Evolutionary conservation across 2,888 invertebrate genomes (phyloP), one percentile per base, ranked within the genome.

Genomic region (Teleiodes luculella): DNA sequence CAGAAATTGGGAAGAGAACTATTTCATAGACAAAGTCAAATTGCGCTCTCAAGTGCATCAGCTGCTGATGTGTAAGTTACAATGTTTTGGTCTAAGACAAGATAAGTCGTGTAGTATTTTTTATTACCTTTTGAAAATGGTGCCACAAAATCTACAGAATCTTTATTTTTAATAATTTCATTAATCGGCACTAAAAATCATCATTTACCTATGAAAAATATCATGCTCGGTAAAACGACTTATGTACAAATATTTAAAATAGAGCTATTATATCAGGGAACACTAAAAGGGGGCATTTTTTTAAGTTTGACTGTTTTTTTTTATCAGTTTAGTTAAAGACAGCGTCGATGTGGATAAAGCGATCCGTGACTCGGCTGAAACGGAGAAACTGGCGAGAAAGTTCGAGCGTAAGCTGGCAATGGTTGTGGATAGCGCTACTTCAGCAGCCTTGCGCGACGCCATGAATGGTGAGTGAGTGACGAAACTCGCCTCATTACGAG

Each of bases 381-480:
- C 84, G 0, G 69, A 69, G 1, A 79, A 85, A 1, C 75, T 88
- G n/a, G 72, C 77, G 36, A 83, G 80, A 57, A 86, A 86, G 63
- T 83, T 88, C 50, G 86, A 87, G 58, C 73, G 62, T 50, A 86
- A 83, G 61, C 74, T 86, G 0, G 66, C 61, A 52, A 31, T 51
- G 0, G 58, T 86, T 0, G 81, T 86, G 16, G 58, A 41, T 11
- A 71, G 70, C n/a, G 60, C 30, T 0, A 83, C 82, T 1, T 78
- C 83, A 0, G n/a, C 52, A 0, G 10, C 61, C 0, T 65, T 85
- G 65, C 18, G 59, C 5, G 84, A 86, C 6, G 52, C 67, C 1
- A 86, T 87, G 86, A 80, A 84, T 77, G 86, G 86, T 83, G 6
- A 20, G 43, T 13, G 20, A n/a, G n/a, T n/a, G n/a, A n/a, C n/a